These are phyloP conservation scores for Neoscelio sp. DNA, from an alignment of 2,888 invertebrate genomes.

Conservation along the genomic window DNA sequence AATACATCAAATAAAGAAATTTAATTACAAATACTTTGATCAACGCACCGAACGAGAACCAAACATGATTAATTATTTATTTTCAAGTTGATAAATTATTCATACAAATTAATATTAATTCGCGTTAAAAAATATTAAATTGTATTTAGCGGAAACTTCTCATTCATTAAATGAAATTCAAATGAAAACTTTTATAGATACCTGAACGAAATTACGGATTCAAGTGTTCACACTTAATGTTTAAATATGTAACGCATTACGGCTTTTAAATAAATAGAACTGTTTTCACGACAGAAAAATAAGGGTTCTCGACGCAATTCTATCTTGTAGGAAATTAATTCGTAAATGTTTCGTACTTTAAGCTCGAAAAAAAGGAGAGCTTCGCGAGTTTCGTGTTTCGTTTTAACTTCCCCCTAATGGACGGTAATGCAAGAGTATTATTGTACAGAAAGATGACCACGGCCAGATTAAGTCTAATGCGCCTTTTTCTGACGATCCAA, in stretches of 20 bases:
- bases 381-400: constrained; percentile 31
- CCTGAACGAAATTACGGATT: background rate
- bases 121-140: no score
- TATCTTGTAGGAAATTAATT: constrained; percentile 47
- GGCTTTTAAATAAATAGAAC: constrained; percentile 35
- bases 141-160: no score
- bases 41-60: background rate
- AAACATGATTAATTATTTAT: no score
- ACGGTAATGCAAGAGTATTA: constrained; percentile 55
- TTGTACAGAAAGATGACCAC: constrained; percentile 36
- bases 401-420: constrained; percentile 42
- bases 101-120: no score
- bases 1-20: constrained; percentile 8
- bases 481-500: constrained; percentile 31
- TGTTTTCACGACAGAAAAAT: constrained; percentile 18
- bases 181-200: background rate
- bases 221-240: background rate
- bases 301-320: constrained; percentile 7
- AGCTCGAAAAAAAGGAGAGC: constrained; percentile 19
- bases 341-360: constrained; percentile 46
- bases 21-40: background rate
- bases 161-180: background rate
- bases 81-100: no score
- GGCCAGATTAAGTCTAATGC: constrained; percentile 48
- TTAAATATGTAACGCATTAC: constrained; percentile 9